Conservation (phyloP, 2,888 invertebrate species). For the Oscheius sp. region DNA sequence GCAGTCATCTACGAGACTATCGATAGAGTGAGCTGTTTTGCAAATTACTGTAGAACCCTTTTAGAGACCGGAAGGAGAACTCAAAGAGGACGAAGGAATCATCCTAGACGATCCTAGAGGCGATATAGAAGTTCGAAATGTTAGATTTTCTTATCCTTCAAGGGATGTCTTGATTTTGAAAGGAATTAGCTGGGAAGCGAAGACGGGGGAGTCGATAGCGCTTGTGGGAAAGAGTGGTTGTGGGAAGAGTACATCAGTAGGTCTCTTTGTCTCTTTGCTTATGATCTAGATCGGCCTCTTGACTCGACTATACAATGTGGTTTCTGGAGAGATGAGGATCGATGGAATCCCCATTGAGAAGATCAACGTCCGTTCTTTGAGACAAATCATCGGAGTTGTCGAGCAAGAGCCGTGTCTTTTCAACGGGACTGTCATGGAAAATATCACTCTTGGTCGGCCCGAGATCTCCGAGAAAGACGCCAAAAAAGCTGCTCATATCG, state of each 20-base stretch:
- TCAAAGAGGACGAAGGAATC: not conserved
- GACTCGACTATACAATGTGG: slow-evolving; percentile 43
- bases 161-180: slow-evolving; percentile 38
- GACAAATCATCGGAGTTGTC: slow-evolving; percentile 54
- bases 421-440: slow-evolving; percentile 53
- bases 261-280: not conserved
- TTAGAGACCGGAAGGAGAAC: not conserved
- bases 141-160: slow-evolving; percentile 54
- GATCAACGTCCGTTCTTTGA: slow-evolving; percentile 34
- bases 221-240: slow-evolving; percentile 58
- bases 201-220: slow-evolving; percentile 51
- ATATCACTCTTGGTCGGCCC: slow-evolving; percentile 47
- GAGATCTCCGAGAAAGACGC: slow-evolving; percentile 32
- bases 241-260: slow-evolving; percentile 58
- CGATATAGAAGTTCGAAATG: slow-evolving; percentile 54
- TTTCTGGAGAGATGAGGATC: slow-evolving; percentile 40
- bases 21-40: slow-evolving; percentile 25
- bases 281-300: slow-evolving; percentile 39
- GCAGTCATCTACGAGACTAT: slow-evolving; percentile 39
- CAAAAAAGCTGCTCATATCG: slow-evolving; percentile 39
- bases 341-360: slow-evolving; percentile 46
- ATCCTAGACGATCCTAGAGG: slow-evolving; percentile 36
- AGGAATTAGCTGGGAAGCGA: slow-evolving; percentile 39
- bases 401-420: slow-evolving; percentile 57
- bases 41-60: not conserved